Base-by-base conservation (phyloP, 1,140 invertebrate species). In the Patella vulgata region DNA sequence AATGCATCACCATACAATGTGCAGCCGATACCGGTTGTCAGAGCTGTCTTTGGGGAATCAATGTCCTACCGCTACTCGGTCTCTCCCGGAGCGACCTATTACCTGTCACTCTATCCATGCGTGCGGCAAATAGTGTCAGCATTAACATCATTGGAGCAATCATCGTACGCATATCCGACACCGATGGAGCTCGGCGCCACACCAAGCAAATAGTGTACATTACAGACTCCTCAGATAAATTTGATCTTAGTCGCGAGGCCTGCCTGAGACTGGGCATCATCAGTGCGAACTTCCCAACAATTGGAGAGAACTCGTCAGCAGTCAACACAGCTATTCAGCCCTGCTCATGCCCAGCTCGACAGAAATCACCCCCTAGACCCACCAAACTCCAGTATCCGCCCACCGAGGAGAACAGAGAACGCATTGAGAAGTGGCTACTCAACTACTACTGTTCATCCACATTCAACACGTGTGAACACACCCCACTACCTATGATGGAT, bases 401-500 rank as follows among this genome's bases (percentile, higher is more conserved):
- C 11, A 66, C 61, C 12, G 60, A 54, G 8, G 61, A 63, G 2
- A 63, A 67, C 23, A n/a, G 40, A 4, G 14, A 19, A 23, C 43
- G 59, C 25, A 36, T 76, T 1, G 4, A 63, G 25, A 14, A 58
- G 12, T 70, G 36, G n/a, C 48, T 68, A 0, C 40, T 71, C 5
- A 36, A 73, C 3, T 44, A 63, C 39, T 69, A 71, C 47, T 52
- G 33, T 14, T 55, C 66, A 12, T 66, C 59, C 52, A 68, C 71
- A 23, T 73, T 73, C 60, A 75, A 75, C 40, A 65, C 52, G 14
- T 76, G 71, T 53, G 57, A 71, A 19, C 71, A 74, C 21, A 68
- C 70, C 28, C 43, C 62, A 0, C 58, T 69, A 0, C 68, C 71
- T 2, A 17, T 63, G 23, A 76, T 71, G 66, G 27, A 43, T 3